Conservation (phyloP, 1,140 invertebrate genomes). For the Drosophila malerkotliana region DNA sequence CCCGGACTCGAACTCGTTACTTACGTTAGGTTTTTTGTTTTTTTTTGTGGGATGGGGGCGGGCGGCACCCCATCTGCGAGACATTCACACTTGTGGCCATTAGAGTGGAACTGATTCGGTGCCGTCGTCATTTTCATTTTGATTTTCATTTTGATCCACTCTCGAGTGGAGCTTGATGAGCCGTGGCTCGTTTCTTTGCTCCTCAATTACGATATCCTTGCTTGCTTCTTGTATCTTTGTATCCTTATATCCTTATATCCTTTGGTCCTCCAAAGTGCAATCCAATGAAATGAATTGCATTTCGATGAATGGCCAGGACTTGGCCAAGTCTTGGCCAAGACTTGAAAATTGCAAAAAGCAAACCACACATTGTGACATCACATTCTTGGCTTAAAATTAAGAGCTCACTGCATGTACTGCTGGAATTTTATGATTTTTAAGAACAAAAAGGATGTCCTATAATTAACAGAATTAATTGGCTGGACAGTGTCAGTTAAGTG, state of each 20-base stretch:
- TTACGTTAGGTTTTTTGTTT: conserved; percentile 10
- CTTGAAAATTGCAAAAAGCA: background rate
- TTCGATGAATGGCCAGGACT: background rate
- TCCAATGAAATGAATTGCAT: background rate
- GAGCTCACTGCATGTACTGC: no score
- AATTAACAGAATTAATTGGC: background rate
- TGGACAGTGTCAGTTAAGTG: background rate
- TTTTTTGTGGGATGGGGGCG: background rate
- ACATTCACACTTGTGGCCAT: conserved; percentile 51
- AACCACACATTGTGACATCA: background rate
- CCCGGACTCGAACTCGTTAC: conserved; percentile 6
- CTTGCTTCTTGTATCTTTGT: background rate
- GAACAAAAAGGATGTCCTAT: background rate
- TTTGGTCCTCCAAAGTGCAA: conserved; percentile 1
- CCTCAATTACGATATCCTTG: background rate
- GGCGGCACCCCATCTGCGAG: background rate
- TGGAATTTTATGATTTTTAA: background rate
- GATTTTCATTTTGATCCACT: conserved; percentile 13
- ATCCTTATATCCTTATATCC: background rate
- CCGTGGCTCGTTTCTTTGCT: conserved; percentile 12
- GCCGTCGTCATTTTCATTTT: conserved; percentile 1
- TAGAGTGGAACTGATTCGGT: conserved; percentile 54
- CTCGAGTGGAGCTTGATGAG: conserved; percentile 22
- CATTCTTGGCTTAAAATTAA: no score
- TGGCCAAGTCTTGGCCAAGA: background rate